Evolutionary conservation across 2,888 invertebrate genomes (phyloP).

Genomic region (Balanococcus diminutus): DNA sequence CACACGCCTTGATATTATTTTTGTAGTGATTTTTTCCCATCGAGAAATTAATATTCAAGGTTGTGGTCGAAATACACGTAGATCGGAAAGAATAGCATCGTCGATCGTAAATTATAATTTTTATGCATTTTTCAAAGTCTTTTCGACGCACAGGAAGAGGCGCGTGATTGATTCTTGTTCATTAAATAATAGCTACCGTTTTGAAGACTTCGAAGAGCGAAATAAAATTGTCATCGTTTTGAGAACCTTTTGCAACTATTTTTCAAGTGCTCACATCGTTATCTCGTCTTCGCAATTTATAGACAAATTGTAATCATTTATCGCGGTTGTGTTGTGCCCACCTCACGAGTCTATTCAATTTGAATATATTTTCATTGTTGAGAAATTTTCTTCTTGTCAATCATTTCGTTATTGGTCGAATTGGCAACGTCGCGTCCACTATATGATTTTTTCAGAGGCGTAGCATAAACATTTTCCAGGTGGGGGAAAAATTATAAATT

Average conservation of each 20-base stretch:
- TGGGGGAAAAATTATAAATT: not conserved
- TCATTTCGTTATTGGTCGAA: too few species aligned
- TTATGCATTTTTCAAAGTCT: conserved; percentile 10
- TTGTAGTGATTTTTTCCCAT: not conserved
- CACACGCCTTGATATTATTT: too few species aligned
- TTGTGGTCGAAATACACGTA: not conserved
- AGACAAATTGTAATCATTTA: not conserved
- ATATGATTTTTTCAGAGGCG: too few species aligned
- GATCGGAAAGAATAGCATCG: not conserved
- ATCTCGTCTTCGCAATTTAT: not conserved
- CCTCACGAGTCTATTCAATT: too few species aligned
- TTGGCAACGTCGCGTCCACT: too few species aligned
- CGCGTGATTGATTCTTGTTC: not conserved
- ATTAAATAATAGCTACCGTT: not conserved
- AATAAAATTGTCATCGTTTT: not conserved
- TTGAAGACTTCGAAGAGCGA: not conserved
- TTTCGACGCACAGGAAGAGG: not conserved
- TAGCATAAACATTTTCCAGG: too few species aligned
- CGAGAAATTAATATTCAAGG: not conserved
- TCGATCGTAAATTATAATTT: not conserved
- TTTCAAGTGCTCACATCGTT: not conserved
- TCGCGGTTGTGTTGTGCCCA: not conserved
- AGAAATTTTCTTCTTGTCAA: not conserved
- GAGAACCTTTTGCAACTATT: not conserved
- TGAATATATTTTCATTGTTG: too few species aligned